Evolutionary conservation across 2,888 invertebrate species (phyloP).

Genomic region (Callosobruchus maculatus): DNA sequence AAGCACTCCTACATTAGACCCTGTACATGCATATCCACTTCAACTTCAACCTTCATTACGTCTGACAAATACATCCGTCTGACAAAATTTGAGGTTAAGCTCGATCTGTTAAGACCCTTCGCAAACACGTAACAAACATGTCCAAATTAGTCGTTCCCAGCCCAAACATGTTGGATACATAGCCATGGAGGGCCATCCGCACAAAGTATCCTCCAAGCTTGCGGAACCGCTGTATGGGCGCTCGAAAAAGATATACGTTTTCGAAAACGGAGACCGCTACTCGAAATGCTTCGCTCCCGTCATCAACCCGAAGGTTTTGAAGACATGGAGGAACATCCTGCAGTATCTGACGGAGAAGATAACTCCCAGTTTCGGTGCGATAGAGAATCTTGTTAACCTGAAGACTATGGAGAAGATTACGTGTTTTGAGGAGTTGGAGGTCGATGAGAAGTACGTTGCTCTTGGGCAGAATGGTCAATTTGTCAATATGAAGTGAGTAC

Average conservation of each 20-base stretch:
- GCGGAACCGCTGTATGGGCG: constrained; percentile 2
- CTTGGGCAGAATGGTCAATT: neutral
- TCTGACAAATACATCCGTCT: neutral
- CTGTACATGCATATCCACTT: too few species aligned
- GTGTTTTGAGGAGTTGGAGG: neutral
- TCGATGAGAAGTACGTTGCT: constrained; percentile 2
- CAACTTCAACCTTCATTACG: too few species aligned
- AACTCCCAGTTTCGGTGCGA: constrained; percentile 2
- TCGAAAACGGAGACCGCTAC: neutral
- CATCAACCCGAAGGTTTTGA: constrained; percentile 6
- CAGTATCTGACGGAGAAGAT: constrained; percentile 2
- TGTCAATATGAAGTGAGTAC: neutral
- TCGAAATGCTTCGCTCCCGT: neutral
- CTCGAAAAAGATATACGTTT: constrained; percentile 4
- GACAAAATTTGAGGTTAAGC: neutral
- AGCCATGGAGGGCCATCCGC: neutral
- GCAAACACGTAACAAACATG: neutral
- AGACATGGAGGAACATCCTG: constrained; percentile 1
- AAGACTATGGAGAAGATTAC: neutral
- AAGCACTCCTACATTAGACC: too few species aligned
- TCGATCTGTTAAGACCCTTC: neutral
- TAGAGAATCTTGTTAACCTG: neutral
- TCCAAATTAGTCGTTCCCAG: neutral
- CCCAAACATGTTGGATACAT: neutral
- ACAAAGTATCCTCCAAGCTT: too few species aligned